Conservation (phyloP, 37 sponge, comb jelly and placozoan species). For the Ianthella basta region DNA sequence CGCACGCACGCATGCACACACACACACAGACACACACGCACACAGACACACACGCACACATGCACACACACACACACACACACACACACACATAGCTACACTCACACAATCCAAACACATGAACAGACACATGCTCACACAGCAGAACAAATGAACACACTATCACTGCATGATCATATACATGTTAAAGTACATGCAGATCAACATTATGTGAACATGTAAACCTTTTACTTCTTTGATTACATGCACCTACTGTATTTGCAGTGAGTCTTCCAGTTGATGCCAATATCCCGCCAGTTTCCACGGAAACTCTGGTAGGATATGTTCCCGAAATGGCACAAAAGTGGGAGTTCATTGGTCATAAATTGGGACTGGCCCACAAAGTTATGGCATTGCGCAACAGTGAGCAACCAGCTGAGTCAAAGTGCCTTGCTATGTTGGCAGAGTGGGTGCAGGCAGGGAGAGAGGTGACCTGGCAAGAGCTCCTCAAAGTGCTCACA, state of each 20-base stretch:
- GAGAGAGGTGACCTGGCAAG: not conserved
- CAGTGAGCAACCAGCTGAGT: not conserved
- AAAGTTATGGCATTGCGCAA: not conserved
- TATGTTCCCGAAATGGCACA: not conserved
- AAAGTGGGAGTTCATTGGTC: not conserved
- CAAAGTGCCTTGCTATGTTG: constrained; percentile 1
- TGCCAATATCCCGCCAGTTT: not conserved
- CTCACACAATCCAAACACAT: too few relatives aligned
- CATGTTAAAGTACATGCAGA: too few relatives aligned
- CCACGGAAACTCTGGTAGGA: not conserved
- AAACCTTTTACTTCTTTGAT: too few relatives aligned
- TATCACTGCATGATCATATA: too few relatives aligned
- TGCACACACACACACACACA: constrained; percentile 32
- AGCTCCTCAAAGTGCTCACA: not conserved
- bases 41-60: constrained; percentile 32
- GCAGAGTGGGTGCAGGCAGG: not conserved
- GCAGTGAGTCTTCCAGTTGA: too few relatives aligned
- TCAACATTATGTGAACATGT: too few relatives aligned
- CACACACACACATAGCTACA: constrained; percentile 24
- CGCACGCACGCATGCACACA: not conserved
- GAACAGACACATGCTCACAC: too few relatives aligned
- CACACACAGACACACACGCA: constrained; percentile 11
- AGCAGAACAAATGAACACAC: too few relatives aligned
- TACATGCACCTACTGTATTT: too few relatives aligned
- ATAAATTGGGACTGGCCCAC: not conserved